Conservation (phyloP, 2,888 invertebrate species). For the Conistra vaccinii region DNA sequence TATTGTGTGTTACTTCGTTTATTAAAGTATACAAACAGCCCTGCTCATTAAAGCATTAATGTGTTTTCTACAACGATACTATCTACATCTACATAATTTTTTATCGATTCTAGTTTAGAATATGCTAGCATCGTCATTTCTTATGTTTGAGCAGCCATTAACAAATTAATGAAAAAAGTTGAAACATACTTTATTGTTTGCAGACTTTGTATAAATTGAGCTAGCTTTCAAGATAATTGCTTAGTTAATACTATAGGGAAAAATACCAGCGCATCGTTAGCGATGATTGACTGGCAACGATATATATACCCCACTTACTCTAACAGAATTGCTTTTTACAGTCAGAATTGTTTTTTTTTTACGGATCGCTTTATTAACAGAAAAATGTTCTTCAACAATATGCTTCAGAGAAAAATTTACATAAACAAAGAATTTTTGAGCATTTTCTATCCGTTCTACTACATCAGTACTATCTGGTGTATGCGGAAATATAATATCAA, state of each 20-base stretch:
- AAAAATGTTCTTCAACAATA: slow-evolving; percentile 5
- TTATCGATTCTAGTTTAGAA: neutral
- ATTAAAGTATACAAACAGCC: neutral
- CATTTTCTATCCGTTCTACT: slow-evolving; percentile 50
- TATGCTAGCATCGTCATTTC: neutral
- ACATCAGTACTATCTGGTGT: slow-evolving; percentile 19
- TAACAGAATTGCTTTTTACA: neutral
- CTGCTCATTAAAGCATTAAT: neutral
- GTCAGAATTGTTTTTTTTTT: no score
- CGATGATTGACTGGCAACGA: neutral
- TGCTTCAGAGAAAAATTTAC: neutral
- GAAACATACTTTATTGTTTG: neutral
- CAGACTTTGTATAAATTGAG: slow-evolving; percentile 6
- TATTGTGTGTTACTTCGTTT: neutral
- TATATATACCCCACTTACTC: neutral
- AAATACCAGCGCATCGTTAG: slow-evolving; percentile 18
- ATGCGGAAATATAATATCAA: slow-evolving; percentile 48
- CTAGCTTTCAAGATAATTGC: slow-evolving; percentile 38
- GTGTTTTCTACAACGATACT: neutral
- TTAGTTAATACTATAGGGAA: slow-evolving; percentile 2
- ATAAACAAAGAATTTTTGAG: slow-evolving; percentile 29
- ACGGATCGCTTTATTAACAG: neutral
- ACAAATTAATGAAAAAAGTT: slow-evolving; percentile 21
- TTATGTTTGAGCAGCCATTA: slow-evolving; percentile 8
- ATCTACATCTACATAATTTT: neutral